These are phyloP conservation scores for Yponomeuta cagnagella DNA, from an alignment of 2,888 invertebrate genomes.

Conservation along the genomic window DNA sequence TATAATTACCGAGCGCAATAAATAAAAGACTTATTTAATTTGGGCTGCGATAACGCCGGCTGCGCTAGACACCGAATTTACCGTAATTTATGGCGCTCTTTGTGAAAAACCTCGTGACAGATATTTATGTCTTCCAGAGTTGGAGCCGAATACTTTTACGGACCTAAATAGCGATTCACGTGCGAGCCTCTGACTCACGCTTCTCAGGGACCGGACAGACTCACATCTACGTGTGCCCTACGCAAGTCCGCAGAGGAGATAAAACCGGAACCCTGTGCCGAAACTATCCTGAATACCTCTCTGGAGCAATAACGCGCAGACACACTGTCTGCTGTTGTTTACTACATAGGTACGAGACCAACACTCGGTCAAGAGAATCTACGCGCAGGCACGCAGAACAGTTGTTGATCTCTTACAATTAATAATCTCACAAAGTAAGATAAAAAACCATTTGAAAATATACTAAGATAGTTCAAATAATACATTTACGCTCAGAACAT, in stretches of 20 bases:
- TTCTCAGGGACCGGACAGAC: not conserved
- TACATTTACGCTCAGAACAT: too few species aligned
- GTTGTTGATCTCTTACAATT: too few species aligned
- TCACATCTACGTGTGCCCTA: not conserved
- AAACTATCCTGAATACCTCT: too few species aligned
- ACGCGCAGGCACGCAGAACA: not conserved
- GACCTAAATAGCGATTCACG: not conserved
- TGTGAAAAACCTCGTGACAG: conserved; percentile 1
- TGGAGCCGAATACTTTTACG: not conserved
- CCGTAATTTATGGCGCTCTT: not conserved
- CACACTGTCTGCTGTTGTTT: not conserved
- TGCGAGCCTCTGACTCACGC: not conserved
- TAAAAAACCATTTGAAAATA: too few species aligned
- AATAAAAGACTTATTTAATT: conserved; percentile 1
- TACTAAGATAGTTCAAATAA: too few species aligned
- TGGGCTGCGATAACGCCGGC: not conserved
- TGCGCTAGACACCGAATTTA: not conserved
- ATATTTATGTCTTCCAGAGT: not conserved
- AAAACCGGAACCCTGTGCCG: too few species aligned
- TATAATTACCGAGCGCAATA: not conserved
- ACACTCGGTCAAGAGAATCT: not conserved
- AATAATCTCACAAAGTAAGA: too few species aligned
- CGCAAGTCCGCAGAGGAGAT: not conserved
- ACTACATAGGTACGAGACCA: not conserved
- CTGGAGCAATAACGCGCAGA: not conserved